Conservation (phyloP, 2,888 invertebrate genomes). For the Ochropacha duplaris region DNA sequence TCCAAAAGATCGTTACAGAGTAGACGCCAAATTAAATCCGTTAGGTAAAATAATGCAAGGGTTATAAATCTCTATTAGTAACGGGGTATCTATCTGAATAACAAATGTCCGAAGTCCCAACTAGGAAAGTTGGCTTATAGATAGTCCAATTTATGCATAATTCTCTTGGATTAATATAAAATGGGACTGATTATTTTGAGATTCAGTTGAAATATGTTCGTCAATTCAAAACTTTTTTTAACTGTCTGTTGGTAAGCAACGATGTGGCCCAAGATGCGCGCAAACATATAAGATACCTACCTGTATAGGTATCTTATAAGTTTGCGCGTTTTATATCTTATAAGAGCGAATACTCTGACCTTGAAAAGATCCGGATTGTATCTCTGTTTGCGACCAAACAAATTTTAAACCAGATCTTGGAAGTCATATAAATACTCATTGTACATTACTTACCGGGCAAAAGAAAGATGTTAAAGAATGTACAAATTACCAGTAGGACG, state of each 20-base stretch:
- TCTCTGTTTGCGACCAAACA: too few species aligned
- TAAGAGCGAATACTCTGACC: too few species aligned
- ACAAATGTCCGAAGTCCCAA: slow-evolving; percentile 23
- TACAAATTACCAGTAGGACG: too few species aligned
- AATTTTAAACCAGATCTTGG: too few species aligned
- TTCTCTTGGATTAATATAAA: slow-evolving; percentile 1
- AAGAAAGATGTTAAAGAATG: too few species aligned
- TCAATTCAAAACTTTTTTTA: background rate
- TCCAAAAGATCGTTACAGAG: background rate
- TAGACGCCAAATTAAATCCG: background rate
- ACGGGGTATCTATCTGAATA: slow-evolving; percentile 30
- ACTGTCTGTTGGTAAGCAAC: too few species aligned
- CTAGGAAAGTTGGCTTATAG: slow-evolving; percentile 26
- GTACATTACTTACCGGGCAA: too few species aligned
- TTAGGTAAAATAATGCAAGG: slow-evolving; percentile 19
- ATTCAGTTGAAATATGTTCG: background rate
- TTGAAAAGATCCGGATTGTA: too few species aligned
- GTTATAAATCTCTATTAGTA: slow-evolving; percentile 28
- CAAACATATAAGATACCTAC: too few species aligned
- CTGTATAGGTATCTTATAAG: too few species aligned
- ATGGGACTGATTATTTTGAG: background rate
- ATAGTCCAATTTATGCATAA: slow-evolving; percentile 24
- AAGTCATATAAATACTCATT: too few species aligned
- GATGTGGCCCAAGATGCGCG: too few species aligned
- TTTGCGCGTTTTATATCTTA: background rate